phyloP scores from a whole-genome alignment of 2,797 vertebrate species.

The Toxotes lorentzi region DNA sequence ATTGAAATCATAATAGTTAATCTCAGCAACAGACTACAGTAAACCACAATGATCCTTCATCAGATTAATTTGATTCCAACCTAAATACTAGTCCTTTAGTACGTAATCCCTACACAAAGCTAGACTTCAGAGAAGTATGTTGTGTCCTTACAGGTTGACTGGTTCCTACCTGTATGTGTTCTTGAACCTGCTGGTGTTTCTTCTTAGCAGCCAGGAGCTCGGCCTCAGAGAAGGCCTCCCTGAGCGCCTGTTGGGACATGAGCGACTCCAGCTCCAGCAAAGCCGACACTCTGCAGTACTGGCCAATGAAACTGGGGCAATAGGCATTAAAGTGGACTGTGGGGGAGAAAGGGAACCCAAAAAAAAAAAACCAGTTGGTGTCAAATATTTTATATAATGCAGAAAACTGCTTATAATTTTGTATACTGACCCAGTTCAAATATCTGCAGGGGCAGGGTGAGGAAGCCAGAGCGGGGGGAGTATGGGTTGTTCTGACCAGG shows the following conservation, averaged over 20 bases:
- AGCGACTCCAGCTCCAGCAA: conserved; percentile 92
- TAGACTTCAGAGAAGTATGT: not conserved
- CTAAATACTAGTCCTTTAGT: not conserved
- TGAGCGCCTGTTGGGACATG: conserved; percentile 92
- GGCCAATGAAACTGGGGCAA: conserved; percentile 88
- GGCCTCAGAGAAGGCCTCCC: conserved; percentile 91
- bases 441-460: conserved; percentile 92
- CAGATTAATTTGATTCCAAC: not conserved
- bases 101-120: not conserved
- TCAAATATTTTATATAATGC: conserved; percentile 6
- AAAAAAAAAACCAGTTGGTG: conserved; percentile 2
- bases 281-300: conserved; percentile 92
- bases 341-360: conserved; percentile 18
- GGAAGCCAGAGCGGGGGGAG: conserved; percentile 89
- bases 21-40: not conserved
- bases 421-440: conserved; percentile 90
- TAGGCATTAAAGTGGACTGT: conserved; percentile 93
- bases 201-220: conserved; percentile 90
- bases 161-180: conserved; percentile 89
- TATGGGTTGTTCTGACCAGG: conserved; percentile 93
- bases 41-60: not conserved
- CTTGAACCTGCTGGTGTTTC: conserved; percentile 92
- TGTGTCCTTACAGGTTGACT: not conserved
- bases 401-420: not conserved
- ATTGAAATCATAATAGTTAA: not conserved